Percentiles rank a stretch among this genome's conserved stretches.
These are phyloP conservation scores for Nysson spinosus DNA, from an alignment of 2,888 invertebrate genomes.

Conservation along the genomic window DNA sequence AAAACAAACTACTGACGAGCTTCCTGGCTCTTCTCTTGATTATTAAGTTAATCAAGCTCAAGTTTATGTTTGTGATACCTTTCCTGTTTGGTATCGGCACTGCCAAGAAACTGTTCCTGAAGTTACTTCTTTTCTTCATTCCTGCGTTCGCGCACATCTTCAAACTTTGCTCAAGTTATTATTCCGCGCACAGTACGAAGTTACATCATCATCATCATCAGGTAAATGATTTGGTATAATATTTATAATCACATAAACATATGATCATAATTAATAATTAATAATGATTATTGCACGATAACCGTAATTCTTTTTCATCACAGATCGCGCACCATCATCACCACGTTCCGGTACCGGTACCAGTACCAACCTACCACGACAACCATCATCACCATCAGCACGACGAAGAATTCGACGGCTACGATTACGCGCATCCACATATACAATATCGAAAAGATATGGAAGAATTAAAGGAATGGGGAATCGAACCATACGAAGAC, in stretches of 20 bases:
- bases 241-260: not conserved
- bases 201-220: conserved; percentile 89
- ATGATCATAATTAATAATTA: no score
- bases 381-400: conserved; percentile 69
- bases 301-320: not conserved
- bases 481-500: conserved; percentile 70
- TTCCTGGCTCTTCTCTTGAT: conserved; percentile 87
- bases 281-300: no score
- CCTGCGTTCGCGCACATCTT: conserved; percentile 90
- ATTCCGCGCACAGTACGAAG: conserved; percentile 85
- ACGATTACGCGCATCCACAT: conserved; percentile 73
- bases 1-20: conserved; percentile 85
- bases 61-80: conserved; percentile 88
- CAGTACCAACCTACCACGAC: conserved; percentile 71
- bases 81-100: conserved; percentile 88
- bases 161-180: conserved; percentile 90
- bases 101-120: conserved; percentile 90
- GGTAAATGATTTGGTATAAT: no score
- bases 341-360: conserved; percentile 79
- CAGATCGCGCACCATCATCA: conserved; percentile 88
- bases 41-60: conserved; percentile 88
- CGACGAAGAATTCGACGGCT: conserved; percentile 70
- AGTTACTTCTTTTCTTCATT: conserved; percentile 88
- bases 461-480: conserved; percentile 75
- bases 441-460: conserved; percentile 74